Evolutionary conservation across 2,113 vertebrate genomes (phyloP).

Genomic region (Thymallus thymallus): DNA sequence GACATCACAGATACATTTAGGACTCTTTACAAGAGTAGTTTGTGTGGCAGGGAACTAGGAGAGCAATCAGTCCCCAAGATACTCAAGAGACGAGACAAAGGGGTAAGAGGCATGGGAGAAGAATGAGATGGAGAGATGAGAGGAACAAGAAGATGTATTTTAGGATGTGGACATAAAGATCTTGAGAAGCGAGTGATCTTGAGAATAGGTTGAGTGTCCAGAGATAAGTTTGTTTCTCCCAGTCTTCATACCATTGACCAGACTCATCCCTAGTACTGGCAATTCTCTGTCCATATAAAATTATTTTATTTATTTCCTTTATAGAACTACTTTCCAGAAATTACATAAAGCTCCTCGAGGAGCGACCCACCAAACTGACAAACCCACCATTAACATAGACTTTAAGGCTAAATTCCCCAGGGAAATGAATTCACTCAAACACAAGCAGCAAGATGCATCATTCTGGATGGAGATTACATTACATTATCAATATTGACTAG

Average conservation of each 20-base stretch:
- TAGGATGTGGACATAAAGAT: too few relatives aligned
- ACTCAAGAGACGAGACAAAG: background rate
- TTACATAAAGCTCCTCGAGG: background rate
- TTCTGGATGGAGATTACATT: background rate
- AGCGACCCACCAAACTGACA: background rate
- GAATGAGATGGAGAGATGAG: background rate
- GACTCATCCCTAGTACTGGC: background rate
- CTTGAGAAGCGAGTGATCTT: background rate
- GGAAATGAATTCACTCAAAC: background rate
- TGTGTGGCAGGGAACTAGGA: background rate
- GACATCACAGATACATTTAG: conserved; percentile 1
- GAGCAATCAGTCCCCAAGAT: background rate
- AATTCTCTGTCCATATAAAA: background rate
- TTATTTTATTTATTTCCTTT: background rate
- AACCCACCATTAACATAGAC: background rate
- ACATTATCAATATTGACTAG: background rate
- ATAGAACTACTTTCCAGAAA: background rate
- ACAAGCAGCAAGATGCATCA: background rate
- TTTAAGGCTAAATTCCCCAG: background rate
- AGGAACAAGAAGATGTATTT: background rate
- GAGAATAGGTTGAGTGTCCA: background rate
- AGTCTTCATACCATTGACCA: background rate
- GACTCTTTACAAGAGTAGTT: background rate
- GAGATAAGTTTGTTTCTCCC: background rate
- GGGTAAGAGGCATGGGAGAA: background rate